Percentiles rank a stretch among this genome's conserved stretches.
phyloP scores from a whole-genome alignment of 23 tunicate genomes.

The Ascidia mentula region DNA sequence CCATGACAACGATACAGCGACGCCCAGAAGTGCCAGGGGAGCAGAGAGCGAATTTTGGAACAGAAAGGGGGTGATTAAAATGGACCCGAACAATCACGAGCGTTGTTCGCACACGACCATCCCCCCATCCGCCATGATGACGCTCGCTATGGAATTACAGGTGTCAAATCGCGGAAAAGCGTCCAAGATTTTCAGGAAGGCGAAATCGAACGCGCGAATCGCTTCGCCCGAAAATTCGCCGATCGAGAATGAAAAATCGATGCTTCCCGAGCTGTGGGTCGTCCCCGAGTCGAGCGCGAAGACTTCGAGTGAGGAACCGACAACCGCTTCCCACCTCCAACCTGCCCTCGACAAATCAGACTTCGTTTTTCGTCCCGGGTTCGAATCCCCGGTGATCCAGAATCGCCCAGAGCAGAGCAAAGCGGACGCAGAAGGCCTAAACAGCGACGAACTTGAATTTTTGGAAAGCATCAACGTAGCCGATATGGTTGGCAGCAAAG shows the following conservation, averaged over 20 bases:
- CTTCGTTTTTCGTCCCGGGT: slow-evolving; percentile 26
- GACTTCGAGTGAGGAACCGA: slow-evolving; percentile 11
- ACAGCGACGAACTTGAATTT: slow-evolving; percentile 14
- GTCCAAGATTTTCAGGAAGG: slow-evolving; percentile 52
- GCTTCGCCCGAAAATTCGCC: background rate
- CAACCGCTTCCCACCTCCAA: slow-evolving; percentile 68
- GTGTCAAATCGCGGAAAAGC: slow-evolving; percentile 74
- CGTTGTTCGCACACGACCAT: slow-evolving; percentile 71
- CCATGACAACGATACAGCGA: too few relatives aligned
- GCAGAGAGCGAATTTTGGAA: slow-evolving; percentile 1
- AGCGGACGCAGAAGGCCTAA: slow-evolving; percentile 1
- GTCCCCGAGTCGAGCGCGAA: slow-evolving; percentile 35
- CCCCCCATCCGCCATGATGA: slow-evolving; percentile 86
- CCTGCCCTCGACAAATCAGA: slow-evolving; percentile 43
- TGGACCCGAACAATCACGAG: slow-evolving; percentile 44
- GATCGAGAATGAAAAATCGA: slow-evolving; percentile 30
- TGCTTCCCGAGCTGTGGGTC: slow-evolving; percentile 65
- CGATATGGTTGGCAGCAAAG: slow-evolving; percentile 65
- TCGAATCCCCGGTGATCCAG: background rate
- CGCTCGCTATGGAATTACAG: slow-evolving; percentile 80
- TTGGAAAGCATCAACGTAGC: slow-evolving; percentile 37
- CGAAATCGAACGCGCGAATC: slow-evolving; percentile 16
- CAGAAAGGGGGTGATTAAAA: slow-evolving; percentile 46
- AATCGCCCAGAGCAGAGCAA: background rate
- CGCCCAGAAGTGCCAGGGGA: background rate